Base-by-base conservation (phyloP, 2,113 vertebrate genomes). In the Shinisaurus crocodilurus region DNA sequence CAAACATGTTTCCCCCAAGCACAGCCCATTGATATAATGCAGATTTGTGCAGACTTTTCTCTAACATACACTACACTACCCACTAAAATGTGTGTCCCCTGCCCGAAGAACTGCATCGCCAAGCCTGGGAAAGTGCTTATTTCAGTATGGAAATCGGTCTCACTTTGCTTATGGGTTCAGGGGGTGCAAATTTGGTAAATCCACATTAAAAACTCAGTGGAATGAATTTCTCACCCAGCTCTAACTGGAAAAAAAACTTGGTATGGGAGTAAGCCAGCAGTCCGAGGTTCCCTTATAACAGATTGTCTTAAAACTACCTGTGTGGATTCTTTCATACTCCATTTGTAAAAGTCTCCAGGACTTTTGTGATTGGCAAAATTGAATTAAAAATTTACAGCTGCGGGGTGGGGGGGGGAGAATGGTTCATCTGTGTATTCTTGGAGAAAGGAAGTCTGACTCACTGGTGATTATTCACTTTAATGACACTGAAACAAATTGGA, bases 301-400 rank as follows among this genome's bases (percentile, higher is more conserved):
- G 86, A 90, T 94, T 91, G 93, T 85, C 92, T 90, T 92, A 69
- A 92, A 90, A 94, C 94, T 88, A 93, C 92, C 90, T 88, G 72
- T 91, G 85, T 89, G 92, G 91, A 90, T 95, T 88, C 89, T 91
- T 82, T 92, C 88, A 54, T 1, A 91, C 94, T 92, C 94, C 95
- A 92, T 95, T 95, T 95, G 93, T 93, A 95, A 95, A 94, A 93
- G 93, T 91, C 91, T 91, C 82, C 87, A 94, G 90, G 91, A 93
- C 72, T 91, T 91, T 63, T 90, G 93, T 95, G 95, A 94, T 93
- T 95, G 94, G 91, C 94, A 94, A 92, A 93, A 96, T 93, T 94
- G 85, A 93, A 95, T 96, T 95, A 96, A 95, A 96, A 95, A 95
- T 95, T 94, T 91, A 93, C 93, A 91, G 89, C 94, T 50, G 48